Evolutionary conservation across 1,140 invertebrate genomes (phyloP), one percentile per base, ranked within the genome.

Genomic region (Drosophila mojavensis): DNA sequence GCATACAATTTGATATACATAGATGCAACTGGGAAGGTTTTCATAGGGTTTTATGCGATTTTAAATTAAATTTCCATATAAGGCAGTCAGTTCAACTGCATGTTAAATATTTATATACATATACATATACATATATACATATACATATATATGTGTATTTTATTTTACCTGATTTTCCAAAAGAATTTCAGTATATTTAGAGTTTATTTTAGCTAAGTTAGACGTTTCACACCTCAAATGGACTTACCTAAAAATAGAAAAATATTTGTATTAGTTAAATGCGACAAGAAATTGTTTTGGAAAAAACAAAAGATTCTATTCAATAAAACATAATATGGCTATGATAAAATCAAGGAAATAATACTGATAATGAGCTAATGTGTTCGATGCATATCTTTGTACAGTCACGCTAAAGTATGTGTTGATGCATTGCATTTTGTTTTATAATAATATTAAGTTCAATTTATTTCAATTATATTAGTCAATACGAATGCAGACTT

Each of bases 231-330:
- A 39, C 36, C 11, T 33, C n/a, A 47, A 50, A 43, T 17, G 59
- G 17, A 86, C 82, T 86, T 86, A 86, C 82, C 82, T 86, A 83
- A 50, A 86, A 86, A 65, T 43, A 69, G 56, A 88, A 30, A 79
- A 71, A 66, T 50, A 17, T 13, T 0, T 58, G 36, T 20, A 65
- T 86, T 77, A 86, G 76, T 66, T 13, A 50, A 3, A 3, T 13
- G 24, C 2, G 15, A 11, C 9, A 5, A 28, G 20, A 20, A 24
- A 13, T 7, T 15, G 5, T 10, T 0, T 33, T 17, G 26, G 6
- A 36, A 53, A 66, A 26, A 50, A 56, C 4, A 1, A 0, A 54
- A 33, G 10, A 4, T 10, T 39, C 36, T 39, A 11, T 39, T 11
- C 2, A 39, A 9, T 11, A 70, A 45, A 24, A 26, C 0, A 65